A percentile compares a stretch with the other conserved stretches of the same genome.
phyloP scores from a whole-genome alignment of 1,140 invertebrate genomes.

The Ips nitidus region DNA sequence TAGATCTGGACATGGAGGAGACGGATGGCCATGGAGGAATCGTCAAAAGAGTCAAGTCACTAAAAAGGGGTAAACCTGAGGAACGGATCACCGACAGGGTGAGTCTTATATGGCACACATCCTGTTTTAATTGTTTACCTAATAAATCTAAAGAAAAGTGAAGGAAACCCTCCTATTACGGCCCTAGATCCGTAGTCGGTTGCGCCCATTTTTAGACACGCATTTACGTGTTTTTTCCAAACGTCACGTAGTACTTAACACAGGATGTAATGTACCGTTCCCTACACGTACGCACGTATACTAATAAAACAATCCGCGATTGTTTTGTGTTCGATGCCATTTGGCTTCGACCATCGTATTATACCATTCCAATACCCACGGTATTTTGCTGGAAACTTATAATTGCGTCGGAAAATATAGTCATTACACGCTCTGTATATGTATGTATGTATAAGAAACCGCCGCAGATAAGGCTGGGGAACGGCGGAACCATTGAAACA shows the following conservation, averaged over 20 bases:
- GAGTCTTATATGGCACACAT: conserved; percentile 51
- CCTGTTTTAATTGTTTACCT: neutral
- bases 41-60: conserved; percentile 67
- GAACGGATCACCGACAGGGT: conserved; percentile 72
- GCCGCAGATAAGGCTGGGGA: too few relatives aligned
- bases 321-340: too few relatives aligned
- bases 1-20: conserved; percentile 33
- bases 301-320: conserved; percentile 9
- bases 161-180: conserved; percentile 4
- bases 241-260: conserved; percentile 25
- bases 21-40: conserved; percentile 44
- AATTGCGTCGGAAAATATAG: too few relatives aligned
- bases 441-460: too few relatives aligned
- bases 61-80: conserved; percentile 72
- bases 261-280: conserved; percentile 30
- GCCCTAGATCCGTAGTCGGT: neutral
- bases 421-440: too few relatives aligned
- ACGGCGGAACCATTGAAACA: too few relatives aligned
- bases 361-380: too few relatives aligned
- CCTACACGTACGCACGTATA: conserved; percentile 18
- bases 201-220: conserved; percentile 13
- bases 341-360: too few relatives aligned
- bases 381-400: too few relatives aligned
- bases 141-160: too few relatives aligned
- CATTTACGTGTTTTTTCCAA: conserved; percentile 25